Base-by-base conservation (phyloP, 2,888 invertebrate species). In the Cyclophora albipunctata region DNA sequence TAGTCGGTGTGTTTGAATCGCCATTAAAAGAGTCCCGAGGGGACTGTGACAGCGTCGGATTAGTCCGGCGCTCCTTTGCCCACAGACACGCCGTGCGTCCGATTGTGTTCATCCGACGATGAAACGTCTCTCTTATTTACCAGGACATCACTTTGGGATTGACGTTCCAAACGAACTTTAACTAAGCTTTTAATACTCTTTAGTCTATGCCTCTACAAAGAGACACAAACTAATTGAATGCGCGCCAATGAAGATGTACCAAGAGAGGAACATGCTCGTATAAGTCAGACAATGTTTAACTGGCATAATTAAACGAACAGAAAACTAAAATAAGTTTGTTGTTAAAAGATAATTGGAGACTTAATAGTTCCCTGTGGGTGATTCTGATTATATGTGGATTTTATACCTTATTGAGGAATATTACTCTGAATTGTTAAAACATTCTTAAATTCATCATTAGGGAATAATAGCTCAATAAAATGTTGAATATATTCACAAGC, bases 381-480 rank as follows among this genome's bases (percentile, higher is more conserved):
- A n/a, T 37, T 37, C 7, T 34, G 34, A n/a, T 37, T 37, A 37
- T 37, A 37, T 37, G 37, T 37, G 63, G 61, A 65, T 63, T 63
- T 62, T 60, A 66, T 64, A 63, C 20, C 60, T 61, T 60, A 63
- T 63, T 68, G 66, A 42, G 45, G 46, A n/a, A 48, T 52, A 58
- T 53, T 55, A 63, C 59, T 50, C 52, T 62, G 57, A 63, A 69
- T 65, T 63, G 64, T 66, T 71, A 67, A 57, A 60, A 66, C 64
- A 68, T 71, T 64, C 64, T 51, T 51, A 69, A 64, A 63, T 60
- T 57, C 56, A 57, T 60, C 67, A 71, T 71, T 75, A 76, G 71
- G 75, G 73, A 78, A 78, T 78, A 75, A 81, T 74, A 71, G 75
- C 63, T 66, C 55, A 70, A 79, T 80, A 81, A 80, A 81, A 78